Evolutionary conservation across 2,888 invertebrate genomes (phyloP).

Genomic region (Eristalis tenax): DNA sequence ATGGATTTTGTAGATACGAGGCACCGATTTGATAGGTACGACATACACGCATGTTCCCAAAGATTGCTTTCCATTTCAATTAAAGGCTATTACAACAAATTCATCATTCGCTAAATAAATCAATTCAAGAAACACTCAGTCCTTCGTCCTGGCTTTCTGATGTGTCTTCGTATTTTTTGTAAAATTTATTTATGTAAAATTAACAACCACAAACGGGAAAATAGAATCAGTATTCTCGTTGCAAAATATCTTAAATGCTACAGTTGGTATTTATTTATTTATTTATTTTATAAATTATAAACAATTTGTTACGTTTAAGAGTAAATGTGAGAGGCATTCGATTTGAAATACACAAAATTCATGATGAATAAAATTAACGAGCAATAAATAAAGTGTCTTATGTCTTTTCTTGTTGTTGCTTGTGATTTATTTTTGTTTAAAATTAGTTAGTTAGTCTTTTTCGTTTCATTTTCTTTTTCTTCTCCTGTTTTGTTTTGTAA

Average conservation of each 20-base stretch:
- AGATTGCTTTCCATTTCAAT: constrained; percentile 37
- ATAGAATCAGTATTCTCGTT: constrained; percentile 36
- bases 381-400: constrained; percentile 32
- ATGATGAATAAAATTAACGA: not conserved
- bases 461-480: constrained; percentile 24
- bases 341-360: constrained; percentile 16
- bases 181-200: not conserved
- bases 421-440: constrained; percentile 2
- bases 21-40: constrained; percentile 53
- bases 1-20: constrained; percentile 58
- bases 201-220: constrained; percentile 22
- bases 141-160: not conserved
- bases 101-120: constrained; percentile 10
- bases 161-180: not conserved
- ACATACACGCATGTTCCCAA: constrained; percentile 42
- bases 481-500: not conserved
- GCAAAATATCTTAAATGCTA: constrained; percentile 55
- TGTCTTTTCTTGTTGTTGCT: not conserved
- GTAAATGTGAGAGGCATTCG: not conserved
- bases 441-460: constrained; percentile 54
- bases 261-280: constrained; percentile 6
- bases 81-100: constrained; percentile 1
- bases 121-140: not conserved
- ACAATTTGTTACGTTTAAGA: not conserved
- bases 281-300: not conserved